Percentiles rank a stretch among this genome's conserved stretches.
phyloP scores from a whole-genome alignment of 2,797 vertebrate genomes.

The Nannoperca obscura region DNA sequence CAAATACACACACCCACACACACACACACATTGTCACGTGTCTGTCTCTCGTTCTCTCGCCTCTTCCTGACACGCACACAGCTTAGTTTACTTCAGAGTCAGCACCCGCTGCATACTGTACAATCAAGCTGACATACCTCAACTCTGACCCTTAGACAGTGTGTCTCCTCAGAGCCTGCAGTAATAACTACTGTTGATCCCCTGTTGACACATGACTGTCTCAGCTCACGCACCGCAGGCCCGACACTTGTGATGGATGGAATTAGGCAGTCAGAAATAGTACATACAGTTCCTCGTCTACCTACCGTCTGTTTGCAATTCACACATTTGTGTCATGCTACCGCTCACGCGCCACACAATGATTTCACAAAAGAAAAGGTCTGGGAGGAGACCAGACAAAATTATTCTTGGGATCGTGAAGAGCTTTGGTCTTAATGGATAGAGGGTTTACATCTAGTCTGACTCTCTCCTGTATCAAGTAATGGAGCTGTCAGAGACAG shows the following conservation, averaged over 20 bases:
- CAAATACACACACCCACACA: neutral
- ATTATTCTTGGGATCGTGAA: conserved; percentile 45
- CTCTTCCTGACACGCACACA: conserved; percentile 50
- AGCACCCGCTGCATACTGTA: conserved; percentile 64
- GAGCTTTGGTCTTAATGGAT: conserved; percentile 58
- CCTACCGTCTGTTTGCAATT: conserved; percentile 55
- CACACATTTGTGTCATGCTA: conserved; percentile 32
- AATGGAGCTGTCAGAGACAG: conserved; percentile 66
- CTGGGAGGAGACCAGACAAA: conserved; percentile 34
- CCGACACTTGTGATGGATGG: conserved; percentile 62
- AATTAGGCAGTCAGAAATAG: conserved; percentile 65
- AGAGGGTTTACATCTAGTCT: conserved; percentile 49
- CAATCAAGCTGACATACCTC: conserved; percentile 76
- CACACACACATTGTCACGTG: neutral
- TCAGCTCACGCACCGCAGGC: conserved; percentile 59
- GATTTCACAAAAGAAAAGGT: conserved; percentile 26
- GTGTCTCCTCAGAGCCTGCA: conserved; percentile 74
- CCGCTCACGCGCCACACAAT: neutral
- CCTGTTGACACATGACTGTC: conserved; percentile 79
- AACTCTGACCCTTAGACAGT: conserved; percentile 80
- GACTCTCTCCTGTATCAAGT: conserved; percentile 45
- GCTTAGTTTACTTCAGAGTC: conserved; percentile 64
- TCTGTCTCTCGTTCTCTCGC: conserved; percentile 19
- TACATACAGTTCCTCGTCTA: conserved; percentile 35
- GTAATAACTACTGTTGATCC: conserved; percentile 80